Evolutionary conservation across 2,888 invertebrate species (phyloP), one percentile per base, ranked within the genome.

Genomic region (Caenorhabditis becei): DNA sequence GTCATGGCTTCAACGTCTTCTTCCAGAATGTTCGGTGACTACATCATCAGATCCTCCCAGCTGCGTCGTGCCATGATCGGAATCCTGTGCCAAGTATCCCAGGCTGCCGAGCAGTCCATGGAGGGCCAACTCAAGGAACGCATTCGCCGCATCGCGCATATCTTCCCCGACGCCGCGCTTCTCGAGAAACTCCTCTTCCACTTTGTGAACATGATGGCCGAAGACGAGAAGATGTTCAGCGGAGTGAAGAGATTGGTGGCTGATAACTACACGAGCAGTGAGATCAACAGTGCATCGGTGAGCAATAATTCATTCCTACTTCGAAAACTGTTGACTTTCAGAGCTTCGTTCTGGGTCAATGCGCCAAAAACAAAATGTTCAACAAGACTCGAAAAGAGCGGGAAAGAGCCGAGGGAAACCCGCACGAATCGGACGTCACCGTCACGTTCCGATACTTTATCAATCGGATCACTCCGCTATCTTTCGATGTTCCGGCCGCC

Each of bases 181-280:
- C 77, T 80, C 49, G 69, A 65, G 20, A 56, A 47, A 23, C 51
- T 72, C 24, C 26, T 83, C 47, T 62, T 56, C 41, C 47, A 35
- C 16, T 77, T 85, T 24, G 77, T 78, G 14, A 85, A 85, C 61
- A 65, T 63, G n/a, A 59, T 83, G 20, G 44, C 74, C 1, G 62
- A 63, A 37, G 75, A 82, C 14, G 63, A 62, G 20, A 56, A 51
- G 24, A 54, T 59, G 16, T 83, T 82, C 54, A 71, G 78, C 20
- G 11, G 47, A 1, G 35, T 80, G 7, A 65, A 72, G 11, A 54
- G 83, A 26, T 14, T 83, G 32, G 61, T 83, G 47, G 70, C 77
- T 1, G 77, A 71, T 14, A 70, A 63, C 8, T 69, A 77, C 44
- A 77, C 74, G 10, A 54, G 63, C 4, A 44, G 18, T 14, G 79